A percentile compares a stretch with the other conserved stretches of the same genome.
These are phyloP conservation scores for Glaucomys volans DNA, from an alignment of 2,113 vertebrate species.

Conservation along the genomic window DNA sequence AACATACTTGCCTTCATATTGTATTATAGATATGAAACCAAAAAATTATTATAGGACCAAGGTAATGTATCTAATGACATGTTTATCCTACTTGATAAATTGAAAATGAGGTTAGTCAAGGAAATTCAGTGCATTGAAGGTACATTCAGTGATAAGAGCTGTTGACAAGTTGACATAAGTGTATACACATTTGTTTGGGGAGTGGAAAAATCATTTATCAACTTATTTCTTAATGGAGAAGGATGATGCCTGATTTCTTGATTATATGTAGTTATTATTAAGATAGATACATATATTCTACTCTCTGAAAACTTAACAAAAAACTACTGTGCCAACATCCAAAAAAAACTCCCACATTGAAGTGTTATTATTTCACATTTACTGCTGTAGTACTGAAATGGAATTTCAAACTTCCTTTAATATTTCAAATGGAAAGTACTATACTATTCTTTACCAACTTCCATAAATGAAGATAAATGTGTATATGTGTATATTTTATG, in stretches of 20 bases:
- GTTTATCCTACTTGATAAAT: background rate
- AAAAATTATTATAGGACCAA: background rate
- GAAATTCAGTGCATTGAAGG: background rate
- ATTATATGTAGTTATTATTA: background rate
- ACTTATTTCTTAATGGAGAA: conserved; percentile 12
- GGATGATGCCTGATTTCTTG: background rate
- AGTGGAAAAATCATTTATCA: background rate
- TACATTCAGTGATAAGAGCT: background rate
- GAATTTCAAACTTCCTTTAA: background rate
- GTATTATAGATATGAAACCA: background rate
- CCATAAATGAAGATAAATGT: background rate
- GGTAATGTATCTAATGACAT: background rate
- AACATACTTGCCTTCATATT: background rate
- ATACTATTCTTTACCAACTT: background rate
- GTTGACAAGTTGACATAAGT: background rate
- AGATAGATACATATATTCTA: background rate
- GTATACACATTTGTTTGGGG: background rate
- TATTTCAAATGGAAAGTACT: background rate
- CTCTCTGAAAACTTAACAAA: background rate
- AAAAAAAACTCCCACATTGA: background rate
- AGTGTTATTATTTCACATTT: background rate
- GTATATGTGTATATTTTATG: background rate
- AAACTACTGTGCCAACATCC: background rate
- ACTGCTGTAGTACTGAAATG: background rate
- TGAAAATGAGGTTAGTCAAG: background rate